Evolutionary conservation across 2,888 invertebrate genomes (phyloP), one percentile per base, ranked within the genome.

Genomic region (Troides aeacus): DNA sequence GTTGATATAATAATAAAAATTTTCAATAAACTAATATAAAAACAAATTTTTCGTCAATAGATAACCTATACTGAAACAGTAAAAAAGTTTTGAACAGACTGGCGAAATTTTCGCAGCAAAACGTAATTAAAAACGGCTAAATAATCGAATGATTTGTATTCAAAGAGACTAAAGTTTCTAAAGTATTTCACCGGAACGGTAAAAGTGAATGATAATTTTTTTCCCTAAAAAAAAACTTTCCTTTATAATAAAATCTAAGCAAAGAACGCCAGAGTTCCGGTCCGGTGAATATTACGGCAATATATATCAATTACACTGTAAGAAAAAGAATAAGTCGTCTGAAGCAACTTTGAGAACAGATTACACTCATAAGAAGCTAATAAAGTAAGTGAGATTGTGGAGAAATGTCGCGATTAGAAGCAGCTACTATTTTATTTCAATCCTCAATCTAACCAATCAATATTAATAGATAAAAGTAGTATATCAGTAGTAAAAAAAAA

Each of bases 241-340:
- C 81, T 83, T 78, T 88, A 89, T 92, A 92, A 92, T 92, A 90
- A 92, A 92, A 92, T 89, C 89, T 90, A 86, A 78, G 86, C 86
- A 85, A 87, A 90, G 90, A 90, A 90, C 86, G 87, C 89, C 30
- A 82, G 82, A 84, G 84, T 87, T 85, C 86, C 84, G 85, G 91
- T 87, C 90, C 89, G 84, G 81, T 87, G 90, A 90, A 92, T 92
- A 92, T 92, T 92, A 90, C 88, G 87, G 90, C 90, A 92, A 92
- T 92, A 91, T 91, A 92, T 92, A 91, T 92, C 92, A 92, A 92
- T 92, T 92, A 92, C 92, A 91, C 87, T 88, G 90, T 90, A 91
- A 92, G 18, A 92, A 92, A 92, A 92, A 92, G 91, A 90, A 88
- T 91, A 90, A 92, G 91, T 90, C 90, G 87, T 90, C 89, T 90